Evolutionary conservation across 1,140 invertebrate species (phyloP).

Genomic region (Teleopsis dalmanni): DNA sequence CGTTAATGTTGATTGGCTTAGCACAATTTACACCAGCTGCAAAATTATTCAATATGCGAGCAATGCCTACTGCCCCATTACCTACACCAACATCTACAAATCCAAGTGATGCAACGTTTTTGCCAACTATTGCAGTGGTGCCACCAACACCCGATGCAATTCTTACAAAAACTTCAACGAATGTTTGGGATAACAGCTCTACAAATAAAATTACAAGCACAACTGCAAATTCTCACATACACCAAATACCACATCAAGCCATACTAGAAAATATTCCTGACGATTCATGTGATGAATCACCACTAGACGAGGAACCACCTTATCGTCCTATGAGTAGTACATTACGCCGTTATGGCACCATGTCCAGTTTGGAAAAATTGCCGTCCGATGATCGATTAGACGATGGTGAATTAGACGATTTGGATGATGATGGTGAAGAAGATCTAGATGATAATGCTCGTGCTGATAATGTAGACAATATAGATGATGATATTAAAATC

Average conservation of each 20-base stretch:
- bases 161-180: constrained; percentile 37
- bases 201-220: constrained; percentile 15
- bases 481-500: constrained; percentile 12
- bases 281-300: constrained; percentile 50
- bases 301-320: constrained; percentile 50
- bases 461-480: constrained; percentile 19
- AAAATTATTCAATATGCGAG: constrained; percentile 55
- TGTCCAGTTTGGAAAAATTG: constrained; percentile 66
- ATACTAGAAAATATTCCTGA: constrained; percentile 44
- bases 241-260: constrained; percentile 27
- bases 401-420: constrained; percentile 13
- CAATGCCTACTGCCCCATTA: constrained; percentile 7
- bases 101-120: constrained; percentile 18
- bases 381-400: constrained; percentile 43
- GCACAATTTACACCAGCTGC: constrained; percentile 57
- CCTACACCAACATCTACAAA: constrained; percentile 6
- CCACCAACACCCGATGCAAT: constrained; percentile 63
- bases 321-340: constrained; percentile 49
- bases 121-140: constrained; percentile 64
- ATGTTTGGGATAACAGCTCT: constrained; percentile 38
- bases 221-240: constrained; percentile 10
- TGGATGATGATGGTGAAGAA: constrained; percentile 30
- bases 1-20: constrained; percentile 57
- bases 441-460: constrained; percentile 40
- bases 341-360: constrained; percentile 59